Evolutionary conservation across 1,140 invertebrate species (phyloP).

Genomic region (Drosophila sproati): DNA sequence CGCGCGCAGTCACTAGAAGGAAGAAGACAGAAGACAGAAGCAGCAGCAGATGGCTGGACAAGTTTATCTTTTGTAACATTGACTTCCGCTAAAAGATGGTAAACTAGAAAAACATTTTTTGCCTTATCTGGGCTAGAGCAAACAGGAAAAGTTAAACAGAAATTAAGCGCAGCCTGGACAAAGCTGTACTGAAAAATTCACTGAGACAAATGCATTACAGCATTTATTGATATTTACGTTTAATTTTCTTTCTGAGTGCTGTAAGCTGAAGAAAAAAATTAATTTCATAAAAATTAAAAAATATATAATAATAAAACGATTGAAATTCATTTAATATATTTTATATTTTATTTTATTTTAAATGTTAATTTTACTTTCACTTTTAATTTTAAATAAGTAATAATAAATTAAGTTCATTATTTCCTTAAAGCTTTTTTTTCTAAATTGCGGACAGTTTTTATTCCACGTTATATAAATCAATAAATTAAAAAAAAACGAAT

Average conservation of each 20-base stretch:
- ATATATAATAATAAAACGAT: too few species aligned
- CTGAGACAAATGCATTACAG: conserved; percentile 35
- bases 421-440: too few species aligned
- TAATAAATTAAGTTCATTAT: too few species aligned
- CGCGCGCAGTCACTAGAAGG: conserved; percentile 39
- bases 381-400: too few species aligned
- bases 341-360: too few species aligned
- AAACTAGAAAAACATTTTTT: conserved; percentile 69
- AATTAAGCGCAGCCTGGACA: conserved; percentile 81
- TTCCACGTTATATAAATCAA: too few species aligned
- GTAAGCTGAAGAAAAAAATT: not conserved
- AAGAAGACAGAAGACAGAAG: conserved; percentile 22
- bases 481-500: too few species aligned
- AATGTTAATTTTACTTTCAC: too few species aligned
- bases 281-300: not conserved
- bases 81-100: conserved; percentile 79
- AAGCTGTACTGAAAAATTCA: conserved; percentile 39
- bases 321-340: too few species aligned
- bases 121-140: conserved; percentile 35
- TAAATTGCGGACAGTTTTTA: too few species aligned
- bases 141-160: conserved; percentile 75
- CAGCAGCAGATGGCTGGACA: conserved; percentile 73
- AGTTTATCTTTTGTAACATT: conserved; percentile 83
- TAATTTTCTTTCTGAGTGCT: not conserved
- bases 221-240: not conserved